A percentile compares a stretch with the other conserved stretches of the same genome.
Conservation (phyloP, 2,113 vertebrate genomes). For the Brachionichthys hirsutus region DNA sequence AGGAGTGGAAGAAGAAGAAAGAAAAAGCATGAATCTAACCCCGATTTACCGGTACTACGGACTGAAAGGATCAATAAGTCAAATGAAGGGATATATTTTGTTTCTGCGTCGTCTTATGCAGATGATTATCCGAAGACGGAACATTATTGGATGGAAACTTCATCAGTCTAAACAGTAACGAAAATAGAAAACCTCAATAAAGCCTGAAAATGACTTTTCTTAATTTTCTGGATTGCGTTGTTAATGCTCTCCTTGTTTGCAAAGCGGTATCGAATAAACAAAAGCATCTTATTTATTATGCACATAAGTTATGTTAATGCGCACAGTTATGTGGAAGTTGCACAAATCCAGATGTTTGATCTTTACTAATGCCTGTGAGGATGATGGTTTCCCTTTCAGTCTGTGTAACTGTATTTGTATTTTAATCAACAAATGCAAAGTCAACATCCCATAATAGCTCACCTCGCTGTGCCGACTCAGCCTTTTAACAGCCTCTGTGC, state of each 20-base stretch:
- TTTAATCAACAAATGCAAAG: background rate
- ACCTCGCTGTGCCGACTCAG: constrained; percentile 40
- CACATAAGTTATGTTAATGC: background rate
- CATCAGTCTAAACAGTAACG: no score
- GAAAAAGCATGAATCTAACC: background rate
- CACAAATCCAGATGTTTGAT: background rate
- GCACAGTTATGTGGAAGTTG: background rate
- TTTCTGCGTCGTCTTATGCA: no score
- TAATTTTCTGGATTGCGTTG: background rate
- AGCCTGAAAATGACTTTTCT: background rate
- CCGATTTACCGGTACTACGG: background rate
- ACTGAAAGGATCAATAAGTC: background rate
- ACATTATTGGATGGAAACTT: no score
- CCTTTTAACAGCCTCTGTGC: constrained; percentile 22
- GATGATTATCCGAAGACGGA: no score
- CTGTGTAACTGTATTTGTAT: background rate
- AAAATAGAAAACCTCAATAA: no score
- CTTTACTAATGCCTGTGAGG: no score
- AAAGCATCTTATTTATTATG: background rate
- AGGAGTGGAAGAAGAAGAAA: background rate
- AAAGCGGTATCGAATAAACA: background rate
- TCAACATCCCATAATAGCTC: background rate
- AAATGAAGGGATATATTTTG: background rate
- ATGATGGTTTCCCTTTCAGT: no score
- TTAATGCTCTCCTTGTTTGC: background rate